These are phyloP conservation scores for Amblyraja radiata DNA, from an alignment of 2,797 vertebrate genomes.

Conservation along the genomic window DNA sequence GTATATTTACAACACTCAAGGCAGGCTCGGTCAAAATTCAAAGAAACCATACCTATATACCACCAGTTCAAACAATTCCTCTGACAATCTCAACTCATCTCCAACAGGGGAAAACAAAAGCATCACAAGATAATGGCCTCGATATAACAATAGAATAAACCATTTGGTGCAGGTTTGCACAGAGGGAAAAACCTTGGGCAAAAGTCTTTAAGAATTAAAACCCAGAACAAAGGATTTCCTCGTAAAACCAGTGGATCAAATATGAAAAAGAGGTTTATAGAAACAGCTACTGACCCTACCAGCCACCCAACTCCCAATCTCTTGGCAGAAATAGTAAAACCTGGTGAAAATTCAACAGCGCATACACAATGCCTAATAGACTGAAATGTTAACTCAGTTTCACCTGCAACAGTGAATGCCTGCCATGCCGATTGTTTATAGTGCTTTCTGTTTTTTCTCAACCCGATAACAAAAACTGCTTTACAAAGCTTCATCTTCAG, in stretches of 20 bases:
- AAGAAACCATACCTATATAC: background rate
- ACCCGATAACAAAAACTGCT: background rate
- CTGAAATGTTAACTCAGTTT: too few species aligned
- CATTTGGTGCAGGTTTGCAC: background rate
- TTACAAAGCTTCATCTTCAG: background rate
- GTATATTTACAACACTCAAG: background rate
- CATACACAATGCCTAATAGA: background rate
- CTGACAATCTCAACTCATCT: background rate
- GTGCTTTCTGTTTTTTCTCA: too few species aligned
- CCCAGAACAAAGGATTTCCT: background rate
- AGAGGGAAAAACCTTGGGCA: background rate
- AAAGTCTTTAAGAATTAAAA: background rate
- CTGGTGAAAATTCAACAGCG: background rate
- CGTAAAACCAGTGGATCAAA: background rate
- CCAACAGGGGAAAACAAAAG: background rate
- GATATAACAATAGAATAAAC: background rate
- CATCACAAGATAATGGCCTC: background rate
- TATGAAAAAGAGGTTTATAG: background rate
- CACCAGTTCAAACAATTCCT: background rate
- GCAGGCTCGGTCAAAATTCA: background rate
- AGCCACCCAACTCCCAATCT: background rate
- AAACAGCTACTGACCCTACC: background rate
- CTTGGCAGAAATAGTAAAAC: background rate
- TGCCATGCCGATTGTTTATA: too few species aligned
- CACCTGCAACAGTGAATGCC: too few species aligned